Conservation (phyloP, 1,140 invertebrate species). For the Drosophila melanica region DNA sequence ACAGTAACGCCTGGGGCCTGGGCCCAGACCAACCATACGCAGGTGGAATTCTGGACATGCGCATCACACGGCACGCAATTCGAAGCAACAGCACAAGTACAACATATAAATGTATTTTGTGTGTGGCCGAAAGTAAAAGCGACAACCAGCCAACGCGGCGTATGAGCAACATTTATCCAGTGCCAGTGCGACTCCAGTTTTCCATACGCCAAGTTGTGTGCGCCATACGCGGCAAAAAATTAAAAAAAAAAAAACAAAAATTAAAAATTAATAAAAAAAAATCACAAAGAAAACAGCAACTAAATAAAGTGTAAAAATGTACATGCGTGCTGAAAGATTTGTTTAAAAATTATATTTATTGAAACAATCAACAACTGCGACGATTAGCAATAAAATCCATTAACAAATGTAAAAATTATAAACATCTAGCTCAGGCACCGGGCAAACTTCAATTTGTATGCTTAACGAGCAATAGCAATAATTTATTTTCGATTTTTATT, state of each 20-base stretch:
- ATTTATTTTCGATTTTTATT: background rate
- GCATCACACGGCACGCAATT: constrained; percentile 55
- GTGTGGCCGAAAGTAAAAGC: constrained; percentile 36
- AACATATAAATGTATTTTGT: constrained; percentile 25
- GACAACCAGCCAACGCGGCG: constrained; percentile 66
- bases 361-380: constrained; percentile 59
- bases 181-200: constrained; percentile 75
- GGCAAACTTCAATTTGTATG: constrained; percentile 33
- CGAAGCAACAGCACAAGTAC: constrained; percentile 73
- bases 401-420: constrained; percentile 66
- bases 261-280: constrained; percentile 16
- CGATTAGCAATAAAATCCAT: constrained; percentile 62
- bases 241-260: constrained; percentile 26
- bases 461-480: constrained; percentile 1
- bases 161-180: constrained; percentile 66
- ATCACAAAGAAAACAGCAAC: background rate
- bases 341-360: constrained; percentile 40
- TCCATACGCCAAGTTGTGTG: constrained; percentile 69
- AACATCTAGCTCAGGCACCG: constrained; percentile 39
- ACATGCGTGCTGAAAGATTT: constrained; percentile 58
- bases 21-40: constrained; percentile 36
- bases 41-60: constrained; percentile 61
- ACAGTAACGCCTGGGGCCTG: constrained; percentile 28
- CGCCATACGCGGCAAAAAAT: constrained; percentile 26
- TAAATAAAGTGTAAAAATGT: constrained; percentile 33